Evolutionary conservation across 1,140 invertebrate species (phyloP).

Genomic region (Scylla paramamosain): DNA sequence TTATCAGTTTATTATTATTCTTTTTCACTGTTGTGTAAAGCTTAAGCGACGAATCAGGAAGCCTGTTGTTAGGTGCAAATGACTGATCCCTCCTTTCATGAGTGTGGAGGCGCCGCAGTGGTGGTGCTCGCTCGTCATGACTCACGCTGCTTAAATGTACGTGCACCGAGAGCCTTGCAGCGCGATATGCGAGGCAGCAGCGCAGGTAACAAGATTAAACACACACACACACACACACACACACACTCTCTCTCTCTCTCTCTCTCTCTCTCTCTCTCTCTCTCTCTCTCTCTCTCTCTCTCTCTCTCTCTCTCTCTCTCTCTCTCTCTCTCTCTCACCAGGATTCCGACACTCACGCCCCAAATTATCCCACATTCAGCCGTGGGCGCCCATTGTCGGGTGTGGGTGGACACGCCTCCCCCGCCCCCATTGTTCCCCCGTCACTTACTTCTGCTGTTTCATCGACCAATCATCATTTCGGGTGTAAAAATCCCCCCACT

Average conservation of each 20-base stretch:
- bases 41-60: no score
- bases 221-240: conserved; percentile 1
- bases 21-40: no score
- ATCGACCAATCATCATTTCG: conserved; percentile 61
- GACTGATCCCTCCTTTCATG: no score
- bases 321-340: conserved; percentile 6
- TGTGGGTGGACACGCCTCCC: conserved; percentile 57
- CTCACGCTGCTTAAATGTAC: no score
- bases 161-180: no score
- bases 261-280: neutral
- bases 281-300: no score
- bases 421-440: conserved; percentile 54
- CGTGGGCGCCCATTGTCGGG: conserved; percentile 50
- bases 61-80: no score
- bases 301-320: neutral
- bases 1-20: no score
- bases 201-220: neutral
- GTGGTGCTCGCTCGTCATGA: no score
- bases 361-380: conserved; percentile 57
- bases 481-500: conserved; percentile 34
- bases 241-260: neutral
- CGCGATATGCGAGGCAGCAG: no score
- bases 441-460: conserved; percentile 63
- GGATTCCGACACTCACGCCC: conserved; percentile 47
- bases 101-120: no score